These are phyloP conservation scores for Psix sp. DNA, from an alignment of 1,140 invertebrate species.

Conservation along the genomic window DNA sequence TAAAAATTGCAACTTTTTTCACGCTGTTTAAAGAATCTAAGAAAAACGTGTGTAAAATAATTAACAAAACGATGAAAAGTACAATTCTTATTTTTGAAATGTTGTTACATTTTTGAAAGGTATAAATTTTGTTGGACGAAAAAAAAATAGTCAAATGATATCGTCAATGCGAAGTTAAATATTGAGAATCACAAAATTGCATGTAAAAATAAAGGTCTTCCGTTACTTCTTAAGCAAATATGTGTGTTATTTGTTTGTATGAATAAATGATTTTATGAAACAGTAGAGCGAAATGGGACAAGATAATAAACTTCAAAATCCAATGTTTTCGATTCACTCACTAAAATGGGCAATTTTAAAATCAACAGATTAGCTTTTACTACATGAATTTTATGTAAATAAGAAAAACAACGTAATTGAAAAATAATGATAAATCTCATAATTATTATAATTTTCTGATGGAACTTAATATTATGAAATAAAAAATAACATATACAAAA, in stretches of 20 bases:
- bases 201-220: conserved; percentile 38
- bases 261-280: conserved; percentile 35
- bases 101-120: conserved; percentile 19
- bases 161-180: conserved; percentile 11
- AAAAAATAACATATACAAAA: too few relatives aligned
- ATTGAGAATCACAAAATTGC: conserved; percentile 9
- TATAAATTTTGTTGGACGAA: conserved; percentile 16
- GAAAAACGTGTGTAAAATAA: conserved; percentile 16
- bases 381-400: too few relatives aligned
- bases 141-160: conserved; percentile 8
- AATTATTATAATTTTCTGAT: too few relatives aligned
- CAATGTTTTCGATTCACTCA: too few relatives aligned
- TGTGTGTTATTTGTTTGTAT: conserved; percentile 33
- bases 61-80: conserved; percentile 19
- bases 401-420: too few relatives aligned
- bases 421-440: too few relatives aligned
- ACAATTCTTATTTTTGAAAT: conserved; percentile 22
- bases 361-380: too few relatives aligned
- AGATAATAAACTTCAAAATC: conserved; percentile 2
- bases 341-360: too few relatives aligned
- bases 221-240: conserved; percentile 28
- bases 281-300: conserved; percentile 10
- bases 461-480: too few relatives aligned
- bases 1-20: conserved; percentile 19
- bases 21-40: conserved; percentile 8